These are phyloP conservation scores for Ligdia adustata DNA, from an alignment of 2,888 invertebrate genomes.

Conservation along the genomic window DNA sequence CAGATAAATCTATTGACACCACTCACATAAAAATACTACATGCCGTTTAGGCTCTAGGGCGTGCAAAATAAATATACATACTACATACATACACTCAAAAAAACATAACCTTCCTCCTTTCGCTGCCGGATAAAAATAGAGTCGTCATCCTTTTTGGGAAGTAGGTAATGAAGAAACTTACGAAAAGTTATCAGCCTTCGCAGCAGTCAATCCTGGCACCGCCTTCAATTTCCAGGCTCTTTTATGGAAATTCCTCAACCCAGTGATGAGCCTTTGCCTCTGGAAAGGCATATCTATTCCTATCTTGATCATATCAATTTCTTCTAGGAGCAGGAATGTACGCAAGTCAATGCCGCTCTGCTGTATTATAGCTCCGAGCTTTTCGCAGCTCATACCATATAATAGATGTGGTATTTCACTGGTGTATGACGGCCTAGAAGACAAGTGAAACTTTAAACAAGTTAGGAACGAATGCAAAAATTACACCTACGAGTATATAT, in stretches of 20 bases:
- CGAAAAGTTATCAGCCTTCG: conserved; percentile 70
- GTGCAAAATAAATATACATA: too few relatives aligned
- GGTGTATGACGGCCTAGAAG: conserved; percentile 76
- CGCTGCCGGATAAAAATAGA: too few relatives aligned
- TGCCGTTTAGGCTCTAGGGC: too few relatives aligned
- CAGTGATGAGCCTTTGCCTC: conserved; percentile 79
- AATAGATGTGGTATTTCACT: conserved; percentile 83
- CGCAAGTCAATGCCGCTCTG: conserved; percentile 78
- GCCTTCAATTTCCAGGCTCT: conserved; percentile 80
- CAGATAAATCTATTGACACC: too few relatives aligned
- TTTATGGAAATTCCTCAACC: conserved; percentile 84
- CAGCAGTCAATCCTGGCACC: conserved; percentile 69
- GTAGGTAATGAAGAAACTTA: conserved; percentile 48
- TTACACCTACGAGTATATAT: too few relatives aligned
- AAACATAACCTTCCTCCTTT: too few relatives aligned
- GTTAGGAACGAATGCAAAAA: too few relatives aligned
- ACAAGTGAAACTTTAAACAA: too few relatives aligned
- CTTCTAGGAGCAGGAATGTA: conserved; percentile 83
- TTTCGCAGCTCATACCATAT: conserved; percentile 85
- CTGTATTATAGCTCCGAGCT: conserved; percentile 70
- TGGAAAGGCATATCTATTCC: conserved; percentile 85
- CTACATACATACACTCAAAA: too few relatives aligned
- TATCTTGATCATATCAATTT: conserved; percentile 80
- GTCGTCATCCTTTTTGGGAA: too few relatives aligned
- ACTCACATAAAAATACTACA: too few relatives aligned